A percentile compares a stretch with the other conserved stretches of the same genome.
These are phyloP conservation scores for Columbina picui DNA, from an alignment of 2,113 vertebrate species.

Conservation along the genomic window DNA sequence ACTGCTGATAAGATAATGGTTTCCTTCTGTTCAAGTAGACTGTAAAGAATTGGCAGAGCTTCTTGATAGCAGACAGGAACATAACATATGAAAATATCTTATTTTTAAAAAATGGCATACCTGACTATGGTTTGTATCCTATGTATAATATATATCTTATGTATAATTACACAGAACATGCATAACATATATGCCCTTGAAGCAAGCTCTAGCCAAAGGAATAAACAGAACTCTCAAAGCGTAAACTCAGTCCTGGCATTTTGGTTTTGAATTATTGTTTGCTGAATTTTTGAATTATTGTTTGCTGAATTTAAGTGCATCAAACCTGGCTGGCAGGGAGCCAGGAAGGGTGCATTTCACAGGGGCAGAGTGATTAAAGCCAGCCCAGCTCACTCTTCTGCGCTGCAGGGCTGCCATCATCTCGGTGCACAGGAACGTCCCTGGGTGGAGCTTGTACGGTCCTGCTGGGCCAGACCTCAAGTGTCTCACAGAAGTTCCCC, in stretches of 20 bases:
- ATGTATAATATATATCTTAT: not conserved
- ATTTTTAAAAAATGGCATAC: not conserved
- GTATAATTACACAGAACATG: not conserved
- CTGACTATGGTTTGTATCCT: not conserved
- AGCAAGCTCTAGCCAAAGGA: not conserved
- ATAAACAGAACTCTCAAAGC: not conserved
- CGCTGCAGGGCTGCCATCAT: not conserved
- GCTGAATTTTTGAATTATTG: too few relatives aligned
- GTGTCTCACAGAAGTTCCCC: too few relatives aligned
- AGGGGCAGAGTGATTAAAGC: not conserved
- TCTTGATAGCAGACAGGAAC: not conserved
- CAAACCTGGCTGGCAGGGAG: not conserved
- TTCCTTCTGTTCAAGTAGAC: conserved; percentile 51
- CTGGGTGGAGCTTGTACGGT: not conserved
- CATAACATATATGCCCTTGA: not conserved
- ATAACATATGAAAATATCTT: not conserved
- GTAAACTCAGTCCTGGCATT: not conserved
- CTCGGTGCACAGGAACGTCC: not conserved
- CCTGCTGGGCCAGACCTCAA: not conserved
- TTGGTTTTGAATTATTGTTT: not conserved
- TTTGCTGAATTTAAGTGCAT: not conserved
- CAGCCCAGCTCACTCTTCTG: not conserved
- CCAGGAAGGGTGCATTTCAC: not conserved
- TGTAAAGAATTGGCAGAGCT: conserved; percentile 18
- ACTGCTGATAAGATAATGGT: conserved; percentile 56